Base-by-base conservation (phyloP, 2,113 vertebrate genomes). In the Riparia riparia region DNA sequence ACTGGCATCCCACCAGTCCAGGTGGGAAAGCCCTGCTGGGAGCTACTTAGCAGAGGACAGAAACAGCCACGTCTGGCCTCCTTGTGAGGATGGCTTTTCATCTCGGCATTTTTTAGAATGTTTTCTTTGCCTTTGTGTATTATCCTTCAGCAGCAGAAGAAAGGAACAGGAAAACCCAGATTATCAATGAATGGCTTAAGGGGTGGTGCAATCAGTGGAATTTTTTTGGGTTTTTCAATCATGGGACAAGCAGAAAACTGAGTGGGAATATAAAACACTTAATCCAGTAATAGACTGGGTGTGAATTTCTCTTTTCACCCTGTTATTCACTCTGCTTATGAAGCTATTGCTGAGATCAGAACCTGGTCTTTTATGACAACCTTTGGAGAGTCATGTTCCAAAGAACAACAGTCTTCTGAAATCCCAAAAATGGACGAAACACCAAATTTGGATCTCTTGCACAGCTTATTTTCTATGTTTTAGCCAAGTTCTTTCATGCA, bases 201-300 rank as follows among this genome's bases (percentile, higher is more conserved):
- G 64, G 18, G 2, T 39, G 28, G 9, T 29, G 47, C 12, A 53
- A 45, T 39, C 22, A 29, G n/a, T 0, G 0, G 47, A 19, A 22
- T 39, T 12, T 77, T 53, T 77, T 53, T 0, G 17, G 28, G 7
- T 2, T 37, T 42, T 86, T 77, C 53, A 26, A 53, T 77, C 63
- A n/a, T 37, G 12, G 18, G 12, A 28, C 28, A 78, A 70, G 13
- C 32, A 58, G 34, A 82, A 63, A 57, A 8, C 39, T 1, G 9
- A 58, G 39, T 10, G 74, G 69, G 21, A 86, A 70, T 19, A 51
- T 69, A 39, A 80, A 83, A 65, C 2, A 1, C 22, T 82, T 87
- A 89, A 94, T 93, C 56, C 58, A 41, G 32, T 88, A 70, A 65
- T 15, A 20, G 42, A 14, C 29, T 71, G 42, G 32, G 29, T 78